phyloP scores from a whole-genome alignment of 2,113 vertebrate genomes.

The Pomatorhinus ruficollis region DNA sequence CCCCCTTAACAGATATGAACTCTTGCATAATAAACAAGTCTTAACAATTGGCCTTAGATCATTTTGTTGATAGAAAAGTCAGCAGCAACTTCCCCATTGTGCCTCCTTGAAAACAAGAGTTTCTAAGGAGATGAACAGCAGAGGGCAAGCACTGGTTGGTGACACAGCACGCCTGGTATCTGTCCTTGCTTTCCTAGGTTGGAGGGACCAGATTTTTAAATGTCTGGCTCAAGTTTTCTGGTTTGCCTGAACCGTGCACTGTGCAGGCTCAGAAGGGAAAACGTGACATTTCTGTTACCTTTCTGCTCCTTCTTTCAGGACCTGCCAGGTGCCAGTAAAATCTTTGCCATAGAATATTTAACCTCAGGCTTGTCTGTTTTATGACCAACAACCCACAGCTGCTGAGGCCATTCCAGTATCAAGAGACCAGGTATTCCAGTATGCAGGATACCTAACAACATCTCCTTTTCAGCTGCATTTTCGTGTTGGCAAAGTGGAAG shows the following conservation, averaged over 20 bases:
- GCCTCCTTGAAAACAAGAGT: not conserved
- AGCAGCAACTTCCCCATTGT: not conserved
- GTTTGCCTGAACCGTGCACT: not conserved
- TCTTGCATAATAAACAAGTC: not conserved
- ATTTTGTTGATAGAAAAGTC: not conserved
- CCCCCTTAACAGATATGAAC: not conserved
- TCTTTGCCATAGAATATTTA: not conserved
- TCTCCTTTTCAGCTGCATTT: not conserved
- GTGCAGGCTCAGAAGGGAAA: not conserved
- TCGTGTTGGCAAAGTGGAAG: not conserved
- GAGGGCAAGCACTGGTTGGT: not conserved
- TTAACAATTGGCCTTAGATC: not conserved
- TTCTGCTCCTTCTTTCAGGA: not conserved
- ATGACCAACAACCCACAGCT: not conserved
- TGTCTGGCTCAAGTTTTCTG: not conserved
- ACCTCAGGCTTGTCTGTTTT: not conserved
- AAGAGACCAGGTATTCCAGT: not conserved
- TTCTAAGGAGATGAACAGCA: not conserved
- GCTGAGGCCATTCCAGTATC: not conserved
- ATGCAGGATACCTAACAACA: not conserved
- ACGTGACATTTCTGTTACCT: not conserved
- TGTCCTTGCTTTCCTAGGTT: rapidly evolving
- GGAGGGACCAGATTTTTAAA: not conserved
- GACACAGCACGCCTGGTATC: rapidly evolving
- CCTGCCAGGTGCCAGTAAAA: not conserved